Conservation (phyloP, 1,140 invertebrate species). For the Armadillidium nasatum region DNA sequence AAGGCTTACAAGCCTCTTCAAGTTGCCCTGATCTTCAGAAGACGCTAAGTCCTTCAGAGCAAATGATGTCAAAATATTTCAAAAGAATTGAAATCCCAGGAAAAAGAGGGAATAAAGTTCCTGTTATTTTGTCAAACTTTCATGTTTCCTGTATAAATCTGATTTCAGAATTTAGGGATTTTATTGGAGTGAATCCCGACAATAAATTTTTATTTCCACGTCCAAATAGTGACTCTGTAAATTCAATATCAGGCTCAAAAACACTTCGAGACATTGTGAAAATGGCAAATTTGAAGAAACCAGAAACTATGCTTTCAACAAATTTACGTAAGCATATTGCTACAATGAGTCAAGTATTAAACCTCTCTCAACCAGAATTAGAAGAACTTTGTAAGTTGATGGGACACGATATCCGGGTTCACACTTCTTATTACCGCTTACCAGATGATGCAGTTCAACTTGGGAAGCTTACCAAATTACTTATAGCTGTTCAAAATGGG, state of each 20-base stretch:
- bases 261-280: background rate
- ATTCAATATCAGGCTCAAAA: background rate
- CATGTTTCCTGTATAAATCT: background rate
- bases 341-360: slow-evolving; percentile 10
- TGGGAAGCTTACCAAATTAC: background rate
- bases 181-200: background rate
- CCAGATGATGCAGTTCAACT: slow-evolving; percentile 4
- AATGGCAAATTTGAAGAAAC: background rate
- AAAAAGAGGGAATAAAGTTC: background rate
- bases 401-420: slow-evolving; percentile 6
- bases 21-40: background rate
- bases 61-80: background rate
- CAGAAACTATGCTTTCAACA: slow-evolving; percentile 7
- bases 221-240: background rate
- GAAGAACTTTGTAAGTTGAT: background rate
- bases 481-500: background rate
- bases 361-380: background rate
- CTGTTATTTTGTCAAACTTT: background rate
- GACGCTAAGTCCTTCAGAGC: background rate
- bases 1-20: background rate
- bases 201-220: background rate
- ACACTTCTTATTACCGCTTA: background rate
- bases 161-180: background rate
- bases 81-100: background rate
- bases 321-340: slow-evolving; percentile 17